Percentiles rank a stretch among this genome's conserved stretches.
phyloP scores from a whole-genome alignment of 2,113 vertebrate genomes.

The Protobothrops mucrosquamatus region DNA sequence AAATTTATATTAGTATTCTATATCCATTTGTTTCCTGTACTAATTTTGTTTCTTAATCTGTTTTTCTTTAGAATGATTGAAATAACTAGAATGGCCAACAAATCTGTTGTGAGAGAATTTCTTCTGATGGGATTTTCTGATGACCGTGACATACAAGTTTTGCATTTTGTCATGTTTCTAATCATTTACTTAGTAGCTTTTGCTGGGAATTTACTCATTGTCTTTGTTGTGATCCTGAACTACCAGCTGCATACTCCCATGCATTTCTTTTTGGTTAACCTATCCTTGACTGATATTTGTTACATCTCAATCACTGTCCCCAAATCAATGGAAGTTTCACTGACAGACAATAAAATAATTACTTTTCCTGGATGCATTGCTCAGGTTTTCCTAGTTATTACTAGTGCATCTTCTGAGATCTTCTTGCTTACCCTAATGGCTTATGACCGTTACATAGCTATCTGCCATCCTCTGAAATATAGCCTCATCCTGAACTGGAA shows the following conservation, averaged over 20 bases:
- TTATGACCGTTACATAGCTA: no score
- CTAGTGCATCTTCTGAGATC: background rate
- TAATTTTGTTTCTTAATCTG: background rate
- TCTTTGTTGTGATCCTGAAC: background rate
- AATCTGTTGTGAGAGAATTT: background rate
- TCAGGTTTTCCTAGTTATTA: background rate
- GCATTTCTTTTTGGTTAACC: background rate
- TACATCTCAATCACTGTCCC: background rate
- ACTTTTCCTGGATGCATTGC: background rate
- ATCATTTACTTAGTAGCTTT: background rate
- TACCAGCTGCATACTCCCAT: background rate
- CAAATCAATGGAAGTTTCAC: background rate
- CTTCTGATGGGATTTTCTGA: background rate
- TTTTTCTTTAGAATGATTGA: background rate
- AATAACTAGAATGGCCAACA: background rate
- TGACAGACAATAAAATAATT: background rate
- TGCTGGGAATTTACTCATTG: background rate
- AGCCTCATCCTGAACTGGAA: background rate
- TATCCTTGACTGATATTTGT: background rate
- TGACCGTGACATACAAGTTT: background rate
- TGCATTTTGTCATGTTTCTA: background rate
- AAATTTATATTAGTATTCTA: no score
- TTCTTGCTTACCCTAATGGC: background rate
- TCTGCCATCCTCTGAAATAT: no score
- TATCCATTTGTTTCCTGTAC: no score